These are phyloP conservation scores for Gracilinanus agilis DNA, from an alignment of 2,113 vertebrate species.

Conservation along the genomic window DNA sequence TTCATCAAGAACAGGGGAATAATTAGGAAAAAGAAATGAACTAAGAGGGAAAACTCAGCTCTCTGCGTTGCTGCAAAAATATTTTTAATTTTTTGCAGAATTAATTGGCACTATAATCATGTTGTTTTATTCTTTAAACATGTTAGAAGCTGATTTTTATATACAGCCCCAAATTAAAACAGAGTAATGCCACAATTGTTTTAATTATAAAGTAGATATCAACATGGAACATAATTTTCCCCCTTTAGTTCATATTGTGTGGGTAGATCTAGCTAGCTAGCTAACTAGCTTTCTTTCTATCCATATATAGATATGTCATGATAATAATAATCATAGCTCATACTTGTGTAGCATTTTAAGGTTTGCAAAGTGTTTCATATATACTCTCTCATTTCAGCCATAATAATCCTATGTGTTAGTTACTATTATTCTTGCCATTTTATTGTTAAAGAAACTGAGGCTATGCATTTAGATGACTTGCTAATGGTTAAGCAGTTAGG, in stretches of 20 bases:
- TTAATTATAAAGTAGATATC: conserved; percentile 53
- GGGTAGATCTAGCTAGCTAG: background rate
- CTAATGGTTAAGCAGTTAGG: background rate
- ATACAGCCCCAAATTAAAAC: conserved; percentile 48
- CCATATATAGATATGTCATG: background rate
- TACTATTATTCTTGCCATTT: background rate
- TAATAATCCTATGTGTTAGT: background rate
- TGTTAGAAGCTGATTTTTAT: conserved; percentile 69
- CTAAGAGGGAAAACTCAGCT: conserved; percentile 57
- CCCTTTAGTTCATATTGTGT: conserved; percentile 66
- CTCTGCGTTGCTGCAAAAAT: conserved; percentile 68
- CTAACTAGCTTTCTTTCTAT: background rate
- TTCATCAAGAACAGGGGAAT: conserved; percentile 59
- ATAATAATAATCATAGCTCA: background rate
- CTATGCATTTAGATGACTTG: background rate
- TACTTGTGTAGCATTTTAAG: background rate
- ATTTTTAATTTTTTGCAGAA: conserved; percentile 76
- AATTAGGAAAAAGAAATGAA: conserved; percentile 69
- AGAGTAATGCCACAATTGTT: conserved; percentile 65
- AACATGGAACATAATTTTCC: conserved; percentile 60
- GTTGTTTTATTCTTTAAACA: conserved; percentile 78
- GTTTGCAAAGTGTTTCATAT: background rate
- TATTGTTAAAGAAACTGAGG: background rate
- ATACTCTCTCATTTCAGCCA: background rate
- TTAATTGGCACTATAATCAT: conserved; percentile 80